Base-by-base conservation (phyloP, 2,888 invertebrate genomes). In the Sinotaia quadrata region DNA sequence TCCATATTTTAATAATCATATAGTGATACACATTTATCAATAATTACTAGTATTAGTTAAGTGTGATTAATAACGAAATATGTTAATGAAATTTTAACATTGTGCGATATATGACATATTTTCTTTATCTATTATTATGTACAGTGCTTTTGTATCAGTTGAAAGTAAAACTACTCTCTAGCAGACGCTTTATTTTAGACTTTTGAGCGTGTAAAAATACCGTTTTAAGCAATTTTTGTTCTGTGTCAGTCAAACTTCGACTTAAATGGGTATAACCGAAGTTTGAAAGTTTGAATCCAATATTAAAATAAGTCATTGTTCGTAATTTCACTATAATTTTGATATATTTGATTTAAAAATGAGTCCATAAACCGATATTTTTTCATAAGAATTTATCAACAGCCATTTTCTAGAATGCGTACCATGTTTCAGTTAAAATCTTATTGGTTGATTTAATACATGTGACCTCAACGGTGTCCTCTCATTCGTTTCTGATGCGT, bases 211-310 rank as follows among this genome's bases (percentile, higher is more conserved):
- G n/a, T n/a, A n/a, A n/a, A n/a, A n/a, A 12, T 54, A 65, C 63
- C 56, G 65, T 63, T 71, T 37, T 65, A 21, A 65, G 44, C 36
- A 65, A 56, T 2, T 54, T 65, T 10, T 65, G 73, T 44, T 80
- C 79, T 33, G 74, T 54, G 24, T 74, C 72, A 1, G 69, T 70
- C 10, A 78, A 37, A 27, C 54, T 57, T 70, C 77, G 73, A 29
- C 41, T 37, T 4, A 77, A 52, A 47, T 54, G 67, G 10, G 54
- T 29, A 61, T 79, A 80, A 4, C 80, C 80, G 41, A 70, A 67
- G 24, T 68, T 33, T 36, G 74, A 74, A 1, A 80, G 67, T 34
- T 62, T 69, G 71, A 79, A 80, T 36, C 79, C 77, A 33, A 73
- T 80, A 36, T n/a, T 44, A 27, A n/a, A 34, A 36, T 54, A 29